phyloP scores from a whole-genome alignment of 2,113 vertebrate genomes.

The Excalfactoria chinensis region DNA sequence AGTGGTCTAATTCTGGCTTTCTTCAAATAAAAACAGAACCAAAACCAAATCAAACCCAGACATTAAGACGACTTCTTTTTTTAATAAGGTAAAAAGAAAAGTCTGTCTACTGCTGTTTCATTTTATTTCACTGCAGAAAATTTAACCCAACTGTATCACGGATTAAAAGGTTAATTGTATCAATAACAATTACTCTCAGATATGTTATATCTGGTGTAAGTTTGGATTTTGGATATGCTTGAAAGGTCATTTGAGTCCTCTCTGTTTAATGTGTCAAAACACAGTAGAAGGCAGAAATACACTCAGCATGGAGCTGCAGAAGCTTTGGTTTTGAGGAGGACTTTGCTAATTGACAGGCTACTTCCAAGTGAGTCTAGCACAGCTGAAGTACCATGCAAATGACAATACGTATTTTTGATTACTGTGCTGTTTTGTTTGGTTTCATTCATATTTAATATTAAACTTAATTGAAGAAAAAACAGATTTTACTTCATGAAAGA shows the following conservation, averaged over 20 bases:
- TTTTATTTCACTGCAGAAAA: neutral
- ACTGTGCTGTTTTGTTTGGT: neutral
- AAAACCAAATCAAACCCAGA: neutral
- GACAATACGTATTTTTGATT: slow-evolving; percentile 44
- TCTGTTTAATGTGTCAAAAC: neutral
- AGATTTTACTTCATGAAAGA: slow-evolving; percentile 54
- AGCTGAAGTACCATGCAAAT: neutral
- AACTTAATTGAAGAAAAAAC: slow-evolving; percentile 59
- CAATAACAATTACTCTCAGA: neutral
- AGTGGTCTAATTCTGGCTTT: slow-evolving; percentile 19
- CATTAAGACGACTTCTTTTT: neutral
- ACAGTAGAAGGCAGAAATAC: neutral
- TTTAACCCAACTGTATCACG: neutral
- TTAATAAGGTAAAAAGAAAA: neutral
- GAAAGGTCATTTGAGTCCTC: neutral
- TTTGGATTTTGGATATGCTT: neutral
- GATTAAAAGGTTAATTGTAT: neutral
- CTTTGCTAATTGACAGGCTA: neutral
- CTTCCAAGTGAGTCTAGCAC: neutral
- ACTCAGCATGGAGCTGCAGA: neutral
- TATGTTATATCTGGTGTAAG: neutral
- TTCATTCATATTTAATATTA: slow-evolving; percentile 32
- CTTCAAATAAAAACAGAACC: neutral
- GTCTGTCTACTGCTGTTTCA: neutral
- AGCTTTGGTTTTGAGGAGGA: neutral